A percentile compares a stretch with the other conserved stretches of the same genome.
Evolutionary conservation across 2,888 invertebrate genomes (phyloP).

Genomic region (Lypha dubia): DNA sequence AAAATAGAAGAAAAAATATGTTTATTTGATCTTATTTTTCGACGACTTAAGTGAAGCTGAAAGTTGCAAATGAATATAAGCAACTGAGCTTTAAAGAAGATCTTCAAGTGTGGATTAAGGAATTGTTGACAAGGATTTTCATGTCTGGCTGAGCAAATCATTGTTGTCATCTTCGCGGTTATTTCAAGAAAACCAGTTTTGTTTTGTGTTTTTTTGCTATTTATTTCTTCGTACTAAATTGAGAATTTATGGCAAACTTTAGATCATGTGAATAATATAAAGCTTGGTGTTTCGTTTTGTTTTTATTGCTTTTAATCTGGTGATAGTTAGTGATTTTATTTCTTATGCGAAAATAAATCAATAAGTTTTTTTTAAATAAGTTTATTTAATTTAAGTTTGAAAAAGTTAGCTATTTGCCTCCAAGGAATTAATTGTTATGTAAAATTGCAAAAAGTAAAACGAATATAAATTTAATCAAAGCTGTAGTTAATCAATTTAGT

Average conservation of each 20-base stretch:
- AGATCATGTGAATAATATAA: conserved; percentile 7
- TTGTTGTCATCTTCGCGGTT: conserved; percentile 9
- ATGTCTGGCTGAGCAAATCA: conserved; percentile 68
- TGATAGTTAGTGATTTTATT: conserved; percentile 28
- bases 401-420: too few relatives aligned
- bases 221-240: conserved; percentile 4
- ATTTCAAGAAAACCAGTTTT: conserved; percentile 16
- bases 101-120: conserved; percentile 70
- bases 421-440: too few relatives aligned
- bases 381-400: too few relatives aligned
- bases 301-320: conserved; percentile 41
- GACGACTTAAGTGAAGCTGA: conserved; percentile 1
- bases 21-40: conserved; percentile 40
- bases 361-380: too few relatives aligned
- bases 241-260: conserved; percentile 15
- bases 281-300: conserved; percentile 5
- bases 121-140: conserved; percentile 73
- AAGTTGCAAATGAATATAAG: conserved; percentile 8
- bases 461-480: too few relatives aligned
- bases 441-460: too few relatives aligned
- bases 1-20: conserved; percentile 58
- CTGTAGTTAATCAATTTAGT: too few relatives aligned
- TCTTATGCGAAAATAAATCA: too few relatives aligned
- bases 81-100: conserved; percentile 23
- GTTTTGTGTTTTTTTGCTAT: too few relatives aligned